Evolutionary conservation across 30 jellyfish, hydroid and myxozoan species (phyloP).

Genomic region (Rhopilema esculentum): DNA sequence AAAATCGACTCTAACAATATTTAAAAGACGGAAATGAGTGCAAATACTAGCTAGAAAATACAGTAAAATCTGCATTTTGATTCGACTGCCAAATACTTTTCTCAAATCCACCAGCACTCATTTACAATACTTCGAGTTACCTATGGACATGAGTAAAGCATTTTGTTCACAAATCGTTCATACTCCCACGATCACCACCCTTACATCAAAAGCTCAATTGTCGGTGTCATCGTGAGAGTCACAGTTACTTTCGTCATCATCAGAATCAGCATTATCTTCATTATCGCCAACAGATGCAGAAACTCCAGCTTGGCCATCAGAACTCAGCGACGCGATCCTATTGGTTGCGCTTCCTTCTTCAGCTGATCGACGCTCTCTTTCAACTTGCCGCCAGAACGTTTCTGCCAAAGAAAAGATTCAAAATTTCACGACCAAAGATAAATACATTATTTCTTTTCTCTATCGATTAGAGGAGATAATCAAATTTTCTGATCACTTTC

Average conservation of each 20-base stretch:
- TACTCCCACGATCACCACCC: too few species aligned
- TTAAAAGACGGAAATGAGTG: too few species aligned
- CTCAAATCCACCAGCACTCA: too few species aligned
- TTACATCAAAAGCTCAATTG: not conserved
- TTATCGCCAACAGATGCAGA: not conserved
- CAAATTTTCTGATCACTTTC: not conserved
- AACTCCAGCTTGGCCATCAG: not conserved
- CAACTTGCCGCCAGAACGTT: conserved; percentile 78
- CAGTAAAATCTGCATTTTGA: too few species aligned
- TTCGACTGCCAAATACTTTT: too few species aligned
- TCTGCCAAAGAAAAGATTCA: conserved; percentile 32
- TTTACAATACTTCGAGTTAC: too few species aligned
- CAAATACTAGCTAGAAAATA: too few species aligned
- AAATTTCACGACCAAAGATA: not conserved
- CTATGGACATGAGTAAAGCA: too few species aligned
- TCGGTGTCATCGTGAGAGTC: not conserved
- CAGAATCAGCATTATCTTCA: conserved; percentile 13
- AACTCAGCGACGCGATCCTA: not conserved
- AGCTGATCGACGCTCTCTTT: conserved; percentile 49
- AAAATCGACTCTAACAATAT: too few species aligned
- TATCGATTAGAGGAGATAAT: not conserved
- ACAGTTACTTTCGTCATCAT: conserved; percentile 18
- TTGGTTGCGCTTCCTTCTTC: not conserved
- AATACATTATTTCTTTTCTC: not conserved
- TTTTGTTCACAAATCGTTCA: too few species aligned